Evolutionary conservation across 1,140 invertebrate genomes (phyloP).

Genomic region (Teleogryllus occipitalis): DNA sequence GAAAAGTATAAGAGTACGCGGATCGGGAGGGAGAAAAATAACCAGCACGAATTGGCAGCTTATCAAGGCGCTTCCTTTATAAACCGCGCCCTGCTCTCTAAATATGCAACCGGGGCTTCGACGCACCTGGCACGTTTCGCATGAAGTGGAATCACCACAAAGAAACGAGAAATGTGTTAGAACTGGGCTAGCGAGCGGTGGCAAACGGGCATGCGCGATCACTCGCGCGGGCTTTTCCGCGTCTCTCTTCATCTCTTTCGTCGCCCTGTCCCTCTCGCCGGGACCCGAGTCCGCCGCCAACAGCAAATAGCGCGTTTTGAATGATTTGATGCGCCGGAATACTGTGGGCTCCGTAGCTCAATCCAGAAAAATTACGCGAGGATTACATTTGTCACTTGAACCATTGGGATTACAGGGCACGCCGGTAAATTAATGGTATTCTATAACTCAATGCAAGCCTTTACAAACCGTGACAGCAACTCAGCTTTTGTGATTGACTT

Average conservation of each 20-base stretch:
- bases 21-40: background rate
- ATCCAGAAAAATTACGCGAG: background rate
- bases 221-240: background rate
- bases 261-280: background rate
- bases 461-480: background rate
- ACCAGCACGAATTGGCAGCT: background rate
- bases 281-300: background rate
- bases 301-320: background rate
- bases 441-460: background rate
- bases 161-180: background rate
- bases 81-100: background rate
- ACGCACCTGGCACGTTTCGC: background rate
- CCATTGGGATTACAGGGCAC: background rate
- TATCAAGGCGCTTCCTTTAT: background rate
- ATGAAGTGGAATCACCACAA: background rate
- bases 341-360: background rate
- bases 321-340: background rate
- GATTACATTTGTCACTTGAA: constrained; percentile 5
- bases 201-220: background rate
- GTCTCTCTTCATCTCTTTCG: background rate
- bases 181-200: background rate
- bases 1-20: background rate
- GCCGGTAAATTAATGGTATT: background rate
- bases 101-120: background rate
- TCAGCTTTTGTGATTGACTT: background rate